Evolutionary conservation across 1,140 invertebrate species (phyloP).

Genomic region (Drosophila nebulosa): DNA sequence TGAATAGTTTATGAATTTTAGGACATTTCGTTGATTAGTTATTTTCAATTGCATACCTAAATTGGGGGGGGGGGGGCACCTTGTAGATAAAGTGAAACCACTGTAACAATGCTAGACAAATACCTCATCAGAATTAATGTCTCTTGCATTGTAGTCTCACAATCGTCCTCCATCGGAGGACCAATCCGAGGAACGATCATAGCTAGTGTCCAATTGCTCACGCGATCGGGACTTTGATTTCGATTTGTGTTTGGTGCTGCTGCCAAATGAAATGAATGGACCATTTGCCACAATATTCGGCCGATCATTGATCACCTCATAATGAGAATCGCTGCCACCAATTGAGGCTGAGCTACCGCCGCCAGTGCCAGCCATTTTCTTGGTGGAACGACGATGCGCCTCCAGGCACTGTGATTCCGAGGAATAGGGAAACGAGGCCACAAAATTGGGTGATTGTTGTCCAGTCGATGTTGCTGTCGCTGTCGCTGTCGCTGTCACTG

Average conservation of each 20-base stretch:
- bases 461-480: neutral
- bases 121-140: conserved; percentile 30
- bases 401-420: conserved; percentile 78
- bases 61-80: no score
- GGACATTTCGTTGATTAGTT: no score
- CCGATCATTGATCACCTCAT: conserved; percentile 63
- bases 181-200: conserved; percentile 50
- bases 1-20: no score
- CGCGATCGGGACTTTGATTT: conserved; percentile 58
- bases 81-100: conserved; percentile 46
- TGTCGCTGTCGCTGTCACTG: no score
- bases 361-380: conserved; percentile 80
- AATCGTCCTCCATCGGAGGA: conserved; percentile 67
- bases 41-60: no score
- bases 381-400: conserved; percentile 77
- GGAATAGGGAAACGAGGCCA: conserved; percentile 74
- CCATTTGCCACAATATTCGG: conserved; percentile 16
- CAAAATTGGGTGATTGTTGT: conserved; percentile 61
- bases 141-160: conserved; percentile 43
- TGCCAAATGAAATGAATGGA: conserved; percentile 35
- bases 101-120: conserved; percentile 51
- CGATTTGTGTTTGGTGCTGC: conserved; percentile 55
- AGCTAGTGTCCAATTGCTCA: conserved; percentile 57
- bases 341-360: conserved; percentile 2
- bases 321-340: conserved; percentile 32